Conservation (phyloP, 2,797 vertebrate genomes). For the Caiman crocodilus region DNA sequence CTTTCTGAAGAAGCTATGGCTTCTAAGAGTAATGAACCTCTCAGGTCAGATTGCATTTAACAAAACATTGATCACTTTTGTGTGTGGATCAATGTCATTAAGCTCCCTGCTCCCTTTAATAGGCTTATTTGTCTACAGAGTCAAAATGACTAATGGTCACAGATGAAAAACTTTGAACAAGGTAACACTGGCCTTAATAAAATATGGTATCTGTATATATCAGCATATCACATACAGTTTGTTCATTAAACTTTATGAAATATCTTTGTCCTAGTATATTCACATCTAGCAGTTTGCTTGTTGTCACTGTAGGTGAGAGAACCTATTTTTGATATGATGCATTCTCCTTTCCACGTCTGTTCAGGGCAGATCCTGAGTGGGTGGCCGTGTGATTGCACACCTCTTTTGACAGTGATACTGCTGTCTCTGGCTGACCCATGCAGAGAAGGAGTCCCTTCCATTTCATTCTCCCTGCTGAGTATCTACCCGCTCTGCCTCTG, state of each 20-base stretch:
- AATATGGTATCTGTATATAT: conserved; percentile 4
- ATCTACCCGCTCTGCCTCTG: too few relatives aligned
- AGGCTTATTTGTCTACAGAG: conserved; percentile 71
- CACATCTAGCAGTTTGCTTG: neutral
- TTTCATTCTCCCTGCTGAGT: too few relatives aligned
- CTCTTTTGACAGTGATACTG: too few relatives aligned
- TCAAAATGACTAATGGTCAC: conserved; percentile 30
- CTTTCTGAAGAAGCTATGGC: conserved; percentile 40
- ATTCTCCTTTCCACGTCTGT: neutral
- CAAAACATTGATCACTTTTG: conserved; percentile 74
- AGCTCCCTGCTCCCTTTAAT: conserved; percentile 69
- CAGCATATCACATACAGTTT: neutral
- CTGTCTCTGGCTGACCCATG: too few relatives aligned
- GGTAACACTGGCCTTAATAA: neutral
- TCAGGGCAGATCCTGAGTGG: too few relatives aligned
- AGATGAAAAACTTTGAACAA: conserved; percentile 42
- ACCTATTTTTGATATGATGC: neutral
- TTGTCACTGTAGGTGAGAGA: neutral
- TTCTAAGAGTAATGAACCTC: conserved; percentile 78
- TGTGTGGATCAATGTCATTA: conserved; percentile 77
- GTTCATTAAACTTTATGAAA: neutral
- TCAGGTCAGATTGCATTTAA: conserved; percentile 69
- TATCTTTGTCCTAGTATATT: neutral
- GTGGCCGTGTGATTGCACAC: too few relatives aligned
- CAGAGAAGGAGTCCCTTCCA: too few relatives aligned